Base-by-base conservation (phyloP, 1,140 invertebrate genomes). In the Drosophila kurseongensis region DNA sequence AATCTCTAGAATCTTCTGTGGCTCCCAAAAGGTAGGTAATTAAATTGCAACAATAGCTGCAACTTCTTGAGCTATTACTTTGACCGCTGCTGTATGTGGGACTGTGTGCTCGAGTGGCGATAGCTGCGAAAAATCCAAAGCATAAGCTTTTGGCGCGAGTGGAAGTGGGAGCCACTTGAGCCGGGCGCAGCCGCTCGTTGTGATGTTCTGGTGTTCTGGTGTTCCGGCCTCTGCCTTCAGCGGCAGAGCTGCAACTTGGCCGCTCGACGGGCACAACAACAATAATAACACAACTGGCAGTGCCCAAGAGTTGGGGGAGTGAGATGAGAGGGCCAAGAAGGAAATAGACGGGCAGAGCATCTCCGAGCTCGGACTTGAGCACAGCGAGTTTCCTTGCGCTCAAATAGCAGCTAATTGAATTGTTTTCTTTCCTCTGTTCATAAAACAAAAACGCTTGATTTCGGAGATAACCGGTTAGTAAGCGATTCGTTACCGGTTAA, bases 31-130 rank as follows among this genome's bases (percentile, higher is more conserved):
- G 4, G 18, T 23, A 23, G 2, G 18, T 2, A 23, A 23, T 23
- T 4, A 23, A 23, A 4, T 23, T 4, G 0, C 23, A 23, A 23
- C 23, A 40, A n/a, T 5, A 14, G n/a, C 23, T 14, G 10, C 2
- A 6, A 12, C n/a, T 38, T 2, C 5, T 18, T 16, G 14, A 68
- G 38, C 35, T 60, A 68, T 8, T 52, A n/a, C n/a, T 2, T 12
- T 38, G 5, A 10, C 44, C 51, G 1, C 27, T 12, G 40, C 50
- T 72, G 59, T 78, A 36, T 5, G 27, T 66, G 62, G 44, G 38
- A 52, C 45, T 75, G 80, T 83, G 83, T 88, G 84, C 84, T 88
- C 73, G 84, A 88, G 84, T 89, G 84, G 84, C 84, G 80, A 89
- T 86, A 86, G 82, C 82, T 85, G 78, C 59, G 74, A 74, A 67